Conservation (phyloP, 2,113 vertebrate genomes). For the Alosa alosa region DNA sequence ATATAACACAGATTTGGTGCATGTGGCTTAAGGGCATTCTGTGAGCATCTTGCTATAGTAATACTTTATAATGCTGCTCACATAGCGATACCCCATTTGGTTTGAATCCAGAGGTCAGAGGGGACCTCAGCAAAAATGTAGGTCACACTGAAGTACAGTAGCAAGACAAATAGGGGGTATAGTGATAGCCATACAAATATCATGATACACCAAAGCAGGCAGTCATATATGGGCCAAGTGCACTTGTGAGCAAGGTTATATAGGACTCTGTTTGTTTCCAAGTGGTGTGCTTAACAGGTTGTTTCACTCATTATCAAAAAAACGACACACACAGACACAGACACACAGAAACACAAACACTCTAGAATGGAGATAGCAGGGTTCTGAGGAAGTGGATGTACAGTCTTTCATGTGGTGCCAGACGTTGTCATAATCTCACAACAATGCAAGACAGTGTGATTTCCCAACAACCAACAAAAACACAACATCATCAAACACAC, state of each 20-base stretch:
- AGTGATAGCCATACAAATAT: background rate
- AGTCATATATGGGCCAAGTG: background rate
- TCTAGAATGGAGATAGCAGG: background rate
- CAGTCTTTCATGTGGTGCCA: slow-evolving; percentile 40
- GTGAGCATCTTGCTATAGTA: background rate
- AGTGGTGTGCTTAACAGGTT: background rate
- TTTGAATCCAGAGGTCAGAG: background rate
- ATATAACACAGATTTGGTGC: no score
- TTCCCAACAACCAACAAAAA: slow-evolving; percentile 37
- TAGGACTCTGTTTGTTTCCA: no score
- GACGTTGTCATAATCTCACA: slow-evolving; percentile 28
- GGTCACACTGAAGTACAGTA: background rate
- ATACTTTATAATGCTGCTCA: background rate
- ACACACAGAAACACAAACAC: background rate
- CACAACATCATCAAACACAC: slow-evolving; percentile 25
- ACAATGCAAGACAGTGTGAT: background rate
- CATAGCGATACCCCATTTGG: background rate
- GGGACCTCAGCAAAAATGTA: background rate
- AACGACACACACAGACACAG: background rate
- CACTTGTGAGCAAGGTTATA: background rate
- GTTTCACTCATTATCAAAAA: background rate
- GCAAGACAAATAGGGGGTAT: background rate
- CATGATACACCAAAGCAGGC: background rate
- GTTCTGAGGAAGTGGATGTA: background rate
- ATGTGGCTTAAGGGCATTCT: background rate